Base-by-base conservation (phyloP, 2,888 invertebrate species). In the Macrophya alboannulata region DNA sequence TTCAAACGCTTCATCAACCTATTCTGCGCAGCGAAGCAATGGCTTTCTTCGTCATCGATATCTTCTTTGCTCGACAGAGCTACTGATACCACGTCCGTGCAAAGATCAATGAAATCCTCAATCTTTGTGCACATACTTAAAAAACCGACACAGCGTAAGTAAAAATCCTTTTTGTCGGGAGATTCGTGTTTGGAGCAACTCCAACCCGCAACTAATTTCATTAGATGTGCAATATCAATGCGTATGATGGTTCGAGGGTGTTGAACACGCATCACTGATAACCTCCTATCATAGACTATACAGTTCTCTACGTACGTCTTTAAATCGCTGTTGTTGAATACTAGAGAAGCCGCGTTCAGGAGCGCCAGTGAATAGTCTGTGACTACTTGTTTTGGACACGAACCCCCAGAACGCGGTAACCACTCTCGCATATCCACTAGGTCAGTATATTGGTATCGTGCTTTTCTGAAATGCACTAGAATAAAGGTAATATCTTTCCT, bases 221-320 rank as follows among this genome's bases (percentile, higher is more conserved):
- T 88, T 10, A 90, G 72, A 82, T 90, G 90, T 0, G 89, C 89
- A n/a, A 90, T 89, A 84, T 90, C 90, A 8, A 89, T 82, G 31
- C 89, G 86, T 17, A 89, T 77, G 17, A 86, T 68, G 48, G 87
- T 86, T 37, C 51, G 68, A 43, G 85, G 86, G 10, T 45, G 68
- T 15, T 62, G 65, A 59, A 82, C 37, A 48, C 48, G 68, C 43
- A 82, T 21, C 8, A 43, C 43, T 8, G n/a, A 6, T 37, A 25
- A 55, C 0, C n/a, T 59, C 15, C 17, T 43, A 17, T 86, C 51
- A 31, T 68, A 83, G 9, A 85, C 9, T 17, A 89, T 85, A 59
- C 88, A 88, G 5, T 85, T 76, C 2, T 86, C 84, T 12, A 88
- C 76, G 74, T 89, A 89, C 3, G 12, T 68, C 55, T 81, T 86